Evolutionary conservation across 1,140 invertebrate species (phyloP).

Genomic region (Drosophila orena): DNA sequence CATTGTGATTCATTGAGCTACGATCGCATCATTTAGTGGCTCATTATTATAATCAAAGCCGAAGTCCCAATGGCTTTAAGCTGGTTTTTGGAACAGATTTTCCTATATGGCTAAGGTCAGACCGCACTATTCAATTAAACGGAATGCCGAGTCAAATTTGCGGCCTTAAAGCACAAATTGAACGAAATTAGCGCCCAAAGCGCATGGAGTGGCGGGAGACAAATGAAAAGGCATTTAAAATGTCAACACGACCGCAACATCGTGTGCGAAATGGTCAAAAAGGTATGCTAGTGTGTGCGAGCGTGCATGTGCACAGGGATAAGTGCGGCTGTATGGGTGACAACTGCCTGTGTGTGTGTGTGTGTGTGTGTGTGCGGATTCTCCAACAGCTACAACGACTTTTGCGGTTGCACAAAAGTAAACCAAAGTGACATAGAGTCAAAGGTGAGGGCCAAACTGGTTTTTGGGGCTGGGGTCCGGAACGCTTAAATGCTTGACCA

Average conservation of each 20-base stretch:
- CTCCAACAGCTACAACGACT: constrained; percentile 59
- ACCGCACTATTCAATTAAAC: constrained; percentile 51
- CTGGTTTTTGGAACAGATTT: neutral
- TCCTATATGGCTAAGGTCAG: constrained; percentile 30
- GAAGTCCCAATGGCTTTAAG: neutral
- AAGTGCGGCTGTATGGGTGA: constrained; percentile 12
- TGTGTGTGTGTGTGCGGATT: constrained; percentile 34
- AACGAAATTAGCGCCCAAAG: constrained; percentile 67
- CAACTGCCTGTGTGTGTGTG: neutral
- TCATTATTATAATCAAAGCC: neutral
- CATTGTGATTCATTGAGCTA: no score
- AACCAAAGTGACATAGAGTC: constrained; percentile 64
- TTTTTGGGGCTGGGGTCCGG: constrained; percentile 48
- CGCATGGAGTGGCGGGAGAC: constrained; percentile 27
- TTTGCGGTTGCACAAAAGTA: constrained; percentile 78
- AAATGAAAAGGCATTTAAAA: constrained; percentile 83
- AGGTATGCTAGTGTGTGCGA: constrained; percentile 59
- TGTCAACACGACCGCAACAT: constrained; percentile 82
- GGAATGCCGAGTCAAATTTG: constrained; percentile 51
- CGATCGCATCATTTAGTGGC: constrained; percentile 2
- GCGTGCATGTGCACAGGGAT: constrained; percentile 15
- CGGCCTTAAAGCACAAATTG: constrained; percentile 66
- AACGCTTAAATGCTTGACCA: constrained; percentile 81
- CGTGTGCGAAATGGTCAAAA: constrained; percentile 79
- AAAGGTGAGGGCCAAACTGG: constrained; percentile 50